Conservation (phyloP, 2,797 vertebrate genomes). For the Dermochelys coriacea region DNA sequence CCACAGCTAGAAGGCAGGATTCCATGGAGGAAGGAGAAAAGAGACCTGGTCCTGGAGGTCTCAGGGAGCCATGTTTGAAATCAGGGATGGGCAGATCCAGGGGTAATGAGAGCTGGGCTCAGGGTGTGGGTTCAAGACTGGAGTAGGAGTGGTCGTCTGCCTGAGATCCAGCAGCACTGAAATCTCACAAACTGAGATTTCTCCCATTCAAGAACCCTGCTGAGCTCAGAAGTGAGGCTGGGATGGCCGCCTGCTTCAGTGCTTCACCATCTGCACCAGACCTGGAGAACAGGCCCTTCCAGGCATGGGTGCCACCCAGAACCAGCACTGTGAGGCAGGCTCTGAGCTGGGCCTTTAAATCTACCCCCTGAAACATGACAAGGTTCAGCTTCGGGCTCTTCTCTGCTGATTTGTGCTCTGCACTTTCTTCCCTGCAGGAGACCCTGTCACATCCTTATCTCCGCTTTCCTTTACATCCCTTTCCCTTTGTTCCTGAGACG, state of each 20-base stretch:
- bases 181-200: not conserved
- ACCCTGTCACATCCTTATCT: accelerated
- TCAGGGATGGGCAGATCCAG: not conserved
- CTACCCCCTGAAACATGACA: accelerated
- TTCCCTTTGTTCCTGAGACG: not conserved
- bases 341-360: not conserved
- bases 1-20: not conserved
- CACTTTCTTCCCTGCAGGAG: not conserved
- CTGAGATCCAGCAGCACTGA: not conserved
- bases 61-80: not conserved
- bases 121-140: not conserved
- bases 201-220: not conserved
- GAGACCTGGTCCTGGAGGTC: not conserved
- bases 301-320: not conserved
- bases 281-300: not conserved
- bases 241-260: not conserved
- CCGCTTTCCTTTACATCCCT: not conserved
- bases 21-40: not conserved
- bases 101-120: not conserved
- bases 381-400: not conserved
- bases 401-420: not conserved
- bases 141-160: not conserved
- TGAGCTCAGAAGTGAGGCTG: too few relatives aligned
- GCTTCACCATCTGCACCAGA: not conserved
- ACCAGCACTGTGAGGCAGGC: not conserved